phyloP scores from a whole-genome alignment of 2,888 invertebrate species.

The Meganola albula region DNA sequence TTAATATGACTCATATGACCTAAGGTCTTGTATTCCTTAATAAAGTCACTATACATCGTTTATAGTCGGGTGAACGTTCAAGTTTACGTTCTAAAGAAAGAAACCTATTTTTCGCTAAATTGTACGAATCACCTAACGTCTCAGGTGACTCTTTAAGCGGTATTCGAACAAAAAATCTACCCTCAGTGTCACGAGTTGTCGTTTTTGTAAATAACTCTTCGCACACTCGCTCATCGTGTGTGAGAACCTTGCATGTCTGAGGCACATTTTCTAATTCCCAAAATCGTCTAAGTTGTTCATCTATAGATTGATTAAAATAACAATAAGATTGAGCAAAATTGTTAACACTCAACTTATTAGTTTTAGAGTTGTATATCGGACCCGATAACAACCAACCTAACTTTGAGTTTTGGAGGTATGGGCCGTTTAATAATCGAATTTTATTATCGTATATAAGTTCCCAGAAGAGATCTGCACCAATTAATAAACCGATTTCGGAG shows the following conservation, averaged over 20 bases:
- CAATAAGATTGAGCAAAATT: too few species aligned
- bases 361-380: background rate
- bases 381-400: slow-evolving; percentile 2
- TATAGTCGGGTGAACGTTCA: background rate
- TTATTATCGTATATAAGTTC: slow-evolving; percentile 1
- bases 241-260: background rate
- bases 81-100: background rate
- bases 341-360: too few species aligned
- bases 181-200: background rate
- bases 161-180: slow-evolving; percentile 1
- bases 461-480: slow-evolving; percentile 2
- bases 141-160: background rate
- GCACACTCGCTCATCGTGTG: background rate
- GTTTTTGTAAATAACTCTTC: background rate
- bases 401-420: slow-evolving; percentile 1
- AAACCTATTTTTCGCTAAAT: slow-evolving; percentile 2
- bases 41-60: slow-evolving; percentile 1
- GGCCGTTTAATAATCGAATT: slow-evolving; percentile 2
- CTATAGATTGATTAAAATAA: background rate
- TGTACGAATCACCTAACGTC: slow-evolving; percentile 2
- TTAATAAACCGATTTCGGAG: background rate
- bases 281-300: background rate
- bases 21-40: background rate
- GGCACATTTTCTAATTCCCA: background rate
- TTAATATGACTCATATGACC: slow-evolving; percentile 1